Evolutionary conservation across 1,140 invertebrate genomes (phyloP).

Genomic region (Caenorhabditis remanei): DNA sequence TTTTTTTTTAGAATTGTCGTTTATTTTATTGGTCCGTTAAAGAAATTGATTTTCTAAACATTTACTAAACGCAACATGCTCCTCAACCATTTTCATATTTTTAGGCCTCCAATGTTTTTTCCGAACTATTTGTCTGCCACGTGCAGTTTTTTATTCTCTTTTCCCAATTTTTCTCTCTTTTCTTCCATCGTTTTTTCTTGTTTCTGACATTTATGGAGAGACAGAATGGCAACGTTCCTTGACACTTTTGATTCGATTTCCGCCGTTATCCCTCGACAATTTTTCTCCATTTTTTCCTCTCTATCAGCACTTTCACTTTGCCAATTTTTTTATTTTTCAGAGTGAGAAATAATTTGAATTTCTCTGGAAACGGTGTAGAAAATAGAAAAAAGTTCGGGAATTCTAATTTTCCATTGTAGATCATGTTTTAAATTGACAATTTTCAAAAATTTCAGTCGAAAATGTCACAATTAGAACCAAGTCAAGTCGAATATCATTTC

Average conservation of each 20-base stretch:
- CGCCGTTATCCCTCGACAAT: slow-evolving; percentile 19
- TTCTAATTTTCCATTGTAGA: no score
- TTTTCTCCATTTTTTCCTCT: neutral
- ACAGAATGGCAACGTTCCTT: slow-evolving; percentile 38
- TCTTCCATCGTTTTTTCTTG: neutral
- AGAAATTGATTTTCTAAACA: neutral
- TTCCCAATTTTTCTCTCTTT: neutral
- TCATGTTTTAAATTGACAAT: no score
- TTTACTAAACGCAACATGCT: neutral
- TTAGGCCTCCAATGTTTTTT: no score
- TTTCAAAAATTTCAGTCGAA: no score
- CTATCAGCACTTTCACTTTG: neutral
- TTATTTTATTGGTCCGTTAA: neutral
- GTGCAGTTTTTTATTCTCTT: neutral
- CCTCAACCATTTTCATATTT: no score
- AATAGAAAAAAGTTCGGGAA: no score
- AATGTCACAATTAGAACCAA: no score
- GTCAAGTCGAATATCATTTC: no score
- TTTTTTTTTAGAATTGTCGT: neutral
- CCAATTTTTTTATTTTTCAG: no score
- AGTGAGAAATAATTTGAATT: no score
- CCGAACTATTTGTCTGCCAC: no score
- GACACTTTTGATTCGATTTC: slow-evolving; percentile 52
- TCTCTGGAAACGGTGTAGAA: no score
- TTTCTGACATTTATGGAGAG: neutral